A percentile compares a stretch with the other conserved stretches of the same genome.
These are phyloP conservation scores for Eupithecia vulgata DNA, from an alignment of 2,888 invertebrate genomes.

Conservation along the genomic window DNA sequence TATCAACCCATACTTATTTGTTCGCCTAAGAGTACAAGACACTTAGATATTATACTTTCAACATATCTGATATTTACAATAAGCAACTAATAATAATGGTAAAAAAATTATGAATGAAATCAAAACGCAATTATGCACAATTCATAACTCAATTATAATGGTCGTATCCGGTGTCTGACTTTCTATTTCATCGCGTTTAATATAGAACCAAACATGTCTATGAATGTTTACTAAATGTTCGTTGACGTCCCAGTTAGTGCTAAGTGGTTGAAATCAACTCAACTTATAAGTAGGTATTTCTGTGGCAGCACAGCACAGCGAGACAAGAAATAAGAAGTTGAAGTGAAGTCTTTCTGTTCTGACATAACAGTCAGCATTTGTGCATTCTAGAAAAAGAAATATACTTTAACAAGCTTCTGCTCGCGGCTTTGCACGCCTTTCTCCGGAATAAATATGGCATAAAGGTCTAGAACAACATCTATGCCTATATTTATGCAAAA, in stretches of 20 bases:
- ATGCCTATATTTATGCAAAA: not conserved
- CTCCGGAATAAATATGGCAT: not conserved
- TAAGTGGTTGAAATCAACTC: not conserved
- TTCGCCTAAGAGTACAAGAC: not conserved
- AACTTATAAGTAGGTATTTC: not conserved
- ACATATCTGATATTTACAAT: not conserved
- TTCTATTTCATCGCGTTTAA: slow-evolving; percentile 42
- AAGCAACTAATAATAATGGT: not conserved
- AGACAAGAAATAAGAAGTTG: too few species aligned
- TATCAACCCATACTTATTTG: not conserved
- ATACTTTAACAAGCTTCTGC: not conserved
- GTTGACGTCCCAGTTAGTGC: not conserved
- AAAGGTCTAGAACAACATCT: not conserved
- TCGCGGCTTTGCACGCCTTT: not conserved
- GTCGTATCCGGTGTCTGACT: slow-evolving; percentile 38
- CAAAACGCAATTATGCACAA: slow-evolving; percentile 14
- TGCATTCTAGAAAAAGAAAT: not conserved
- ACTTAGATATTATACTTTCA: not conserved
- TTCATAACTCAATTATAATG: slow-evolving; percentile 28
- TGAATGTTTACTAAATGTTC: not conserved
- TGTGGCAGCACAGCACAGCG: too few species aligned
- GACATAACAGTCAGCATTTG: too few species aligned
- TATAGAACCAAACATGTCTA: slow-evolving; percentile 16
- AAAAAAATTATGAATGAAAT: slow-evolving; percentile 8
- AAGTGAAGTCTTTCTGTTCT: not conserved